Conservation (phyloP, 2,797 vertebrate species). For the Garrulus glandarius region DNA sequence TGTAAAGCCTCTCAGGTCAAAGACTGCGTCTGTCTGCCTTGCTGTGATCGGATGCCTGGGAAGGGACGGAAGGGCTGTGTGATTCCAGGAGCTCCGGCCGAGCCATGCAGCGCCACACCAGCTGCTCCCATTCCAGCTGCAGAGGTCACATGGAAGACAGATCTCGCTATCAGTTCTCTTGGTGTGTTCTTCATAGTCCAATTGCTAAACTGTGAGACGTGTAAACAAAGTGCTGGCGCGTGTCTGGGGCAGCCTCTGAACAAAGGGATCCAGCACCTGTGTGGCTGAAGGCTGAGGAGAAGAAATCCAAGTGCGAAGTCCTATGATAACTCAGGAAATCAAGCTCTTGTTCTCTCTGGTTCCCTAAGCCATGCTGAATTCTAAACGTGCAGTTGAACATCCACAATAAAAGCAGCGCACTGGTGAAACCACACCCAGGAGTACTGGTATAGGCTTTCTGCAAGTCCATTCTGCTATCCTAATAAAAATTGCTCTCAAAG, state of each 20-base stretch:
- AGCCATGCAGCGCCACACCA: neutral
- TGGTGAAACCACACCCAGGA: conserved; percentile 36
- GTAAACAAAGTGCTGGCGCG: neutral
- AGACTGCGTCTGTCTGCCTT: neutral
- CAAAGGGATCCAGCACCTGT: neutral
- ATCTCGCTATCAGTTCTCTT: neutral
- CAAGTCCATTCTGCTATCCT: conserved; percentile 73
- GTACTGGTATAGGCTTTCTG: conserved; percentile 71
- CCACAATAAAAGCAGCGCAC: neutral
- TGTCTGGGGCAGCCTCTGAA: neutral
- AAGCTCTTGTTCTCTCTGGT: conserved; percentile 43
- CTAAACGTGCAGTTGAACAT: conserved; percentile 18
- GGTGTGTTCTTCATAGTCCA: neutral
- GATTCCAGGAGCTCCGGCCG: neutral
- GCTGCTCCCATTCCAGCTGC: neutral
- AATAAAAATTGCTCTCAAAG: conserved; percentile 77
- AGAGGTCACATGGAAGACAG: neutral
- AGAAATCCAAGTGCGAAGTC: neutral
- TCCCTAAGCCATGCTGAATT: conserved; percentile 60
- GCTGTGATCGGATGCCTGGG: neutral
- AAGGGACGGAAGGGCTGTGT: neutral
- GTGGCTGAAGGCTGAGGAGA: neutral
- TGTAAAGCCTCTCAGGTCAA: conserved; percentile 56
- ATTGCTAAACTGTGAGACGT: neutral
- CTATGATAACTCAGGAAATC: conserved; percentile 71